phyloP scores from a whole-genome alignment of 2,888 invertebrate species.

The Eilema depressum region DNA sequence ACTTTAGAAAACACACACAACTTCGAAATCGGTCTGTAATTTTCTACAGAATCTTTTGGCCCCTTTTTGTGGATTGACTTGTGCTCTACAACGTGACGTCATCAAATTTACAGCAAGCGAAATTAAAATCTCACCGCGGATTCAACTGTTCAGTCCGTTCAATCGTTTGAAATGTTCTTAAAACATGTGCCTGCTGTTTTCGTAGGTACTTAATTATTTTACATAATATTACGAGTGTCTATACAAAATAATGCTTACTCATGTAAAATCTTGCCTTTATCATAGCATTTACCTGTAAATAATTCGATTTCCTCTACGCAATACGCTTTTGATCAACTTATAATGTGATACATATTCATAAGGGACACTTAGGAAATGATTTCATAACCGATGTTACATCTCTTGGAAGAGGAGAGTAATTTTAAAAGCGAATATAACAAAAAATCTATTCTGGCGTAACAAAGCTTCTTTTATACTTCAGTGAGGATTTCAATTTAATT shows the following conservation, averaged over 20 bases:
- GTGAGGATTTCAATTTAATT: constrained; percentile 4
- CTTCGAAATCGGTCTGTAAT: too few relatives aligned
- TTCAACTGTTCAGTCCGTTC: too few relatives aligned
- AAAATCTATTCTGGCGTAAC: neutral
- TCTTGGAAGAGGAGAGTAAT: neutral
- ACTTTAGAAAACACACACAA: too few relatives aligned
- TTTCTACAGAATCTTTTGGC: too few relatives aligned
- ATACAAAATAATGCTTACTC: neutral
- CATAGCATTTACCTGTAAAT: neutral
- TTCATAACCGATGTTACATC: constrained; percentile 1
- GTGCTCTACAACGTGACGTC: too few relatives aligned
- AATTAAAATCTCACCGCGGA: too few relatives aligned
- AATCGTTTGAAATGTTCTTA: too few relatives aligned
- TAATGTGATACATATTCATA: constrained; percentile 2
- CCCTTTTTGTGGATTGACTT: too few relatives aligned
- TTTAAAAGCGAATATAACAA: neutral
- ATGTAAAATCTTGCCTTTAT: neutral
- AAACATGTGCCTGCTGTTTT: too few relatives aligned
- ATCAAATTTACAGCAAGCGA: too few relatives aligned
- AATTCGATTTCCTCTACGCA: constrained; percentile 8
- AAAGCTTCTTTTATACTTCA: neutral
- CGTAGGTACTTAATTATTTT: too few relatives aligned
- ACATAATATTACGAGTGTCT: neutral
- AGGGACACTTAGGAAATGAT: constrained; percentile 3
- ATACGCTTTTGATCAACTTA: constrained; percentile 9